Evolutionary conservation across 2,797 vertebrate species (phyloP).

Genomic region (Spizella passerina): DNA sequence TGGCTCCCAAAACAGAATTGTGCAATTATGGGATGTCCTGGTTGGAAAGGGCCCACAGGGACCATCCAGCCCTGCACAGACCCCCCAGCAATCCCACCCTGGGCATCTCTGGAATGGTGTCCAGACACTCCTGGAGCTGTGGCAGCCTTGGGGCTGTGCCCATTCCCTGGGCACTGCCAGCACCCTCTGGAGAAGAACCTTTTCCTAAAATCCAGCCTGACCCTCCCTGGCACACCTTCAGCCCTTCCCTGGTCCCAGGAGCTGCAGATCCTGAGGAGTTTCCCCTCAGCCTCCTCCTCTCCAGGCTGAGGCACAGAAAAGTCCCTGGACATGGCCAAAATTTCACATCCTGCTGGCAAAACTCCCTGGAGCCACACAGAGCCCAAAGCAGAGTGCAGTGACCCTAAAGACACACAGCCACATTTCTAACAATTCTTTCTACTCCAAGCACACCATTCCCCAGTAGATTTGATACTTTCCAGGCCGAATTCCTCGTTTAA

Average conservation of each 20-base stretch:
- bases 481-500: background rate
- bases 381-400: background rate
- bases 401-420: background rate
- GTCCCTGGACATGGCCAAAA: rapidly evolving
- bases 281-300: background rate
- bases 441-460: background rate
- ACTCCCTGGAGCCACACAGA: background rate
- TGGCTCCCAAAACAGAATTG: background rate
- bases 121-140: background rate
- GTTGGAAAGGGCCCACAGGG: background rate
- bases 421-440: background rate
- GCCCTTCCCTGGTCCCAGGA: background rate
- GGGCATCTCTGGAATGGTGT: rapidly evolving
- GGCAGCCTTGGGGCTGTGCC: rapidly evolving
- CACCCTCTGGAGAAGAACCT: background rate
- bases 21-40: background rate
- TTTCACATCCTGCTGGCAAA: background rate
- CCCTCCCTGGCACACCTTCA: background rate
- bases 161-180: background rate
- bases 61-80: background rate
- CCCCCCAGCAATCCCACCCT: background rate
- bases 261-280: rapidly evolving
- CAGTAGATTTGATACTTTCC: background rate
- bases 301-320: background rate
- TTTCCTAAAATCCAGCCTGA: rapidly evolving